Conservation (phyloP, 2,797 vertebrate species). For the Mastacembelus armatus region DNA sequence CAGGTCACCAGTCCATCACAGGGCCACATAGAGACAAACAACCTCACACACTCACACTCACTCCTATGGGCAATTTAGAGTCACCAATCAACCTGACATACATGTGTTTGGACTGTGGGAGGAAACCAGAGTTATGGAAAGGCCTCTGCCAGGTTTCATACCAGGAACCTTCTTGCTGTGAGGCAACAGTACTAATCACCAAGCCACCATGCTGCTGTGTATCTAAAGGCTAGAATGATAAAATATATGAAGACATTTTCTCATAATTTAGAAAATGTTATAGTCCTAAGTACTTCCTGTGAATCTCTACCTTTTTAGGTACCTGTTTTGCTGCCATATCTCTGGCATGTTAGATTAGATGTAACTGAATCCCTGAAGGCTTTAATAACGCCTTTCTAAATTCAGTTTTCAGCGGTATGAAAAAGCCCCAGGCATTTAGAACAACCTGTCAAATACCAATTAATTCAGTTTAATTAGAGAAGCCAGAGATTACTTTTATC, state of each 20-base stretch:
- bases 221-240: not conserved
- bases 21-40: too few relatives aligned
- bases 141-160: too few relatives aligned
- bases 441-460: conserved; percentile 70
- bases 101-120: too few relatives aligned
- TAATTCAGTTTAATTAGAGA: conserved; percentile 79
- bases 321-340: conserved; percentile 21
- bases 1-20: too few relatives aligned
- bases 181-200: too few relatives aligned
- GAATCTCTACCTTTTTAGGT: conserved; percentile 30
- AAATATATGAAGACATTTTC: not conserved
- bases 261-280: not conserved
- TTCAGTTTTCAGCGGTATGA: conserved; percentile 51
- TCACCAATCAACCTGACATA: too few relatives aligned
- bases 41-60: too few relatives aligned
- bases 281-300: not conserved
- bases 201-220: too few relatives aligned
- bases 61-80: too few relatives aligned
- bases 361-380: conserved; percentile 43
- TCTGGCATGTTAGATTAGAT: conserved; percentile 45
- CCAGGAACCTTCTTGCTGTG: too few relatives aligned
- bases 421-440: conserved; percentile 57
- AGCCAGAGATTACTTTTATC: conserved; percentile 59
- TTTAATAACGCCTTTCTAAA: conserved; percentile 59
- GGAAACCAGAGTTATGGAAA: too few relatives aligned